Evolutionary conservation across 1,140 invertebrate genomes (phyloP), one percentile per base, ranked within the genome.

Genomic region (Popillia japonica): DNA sequence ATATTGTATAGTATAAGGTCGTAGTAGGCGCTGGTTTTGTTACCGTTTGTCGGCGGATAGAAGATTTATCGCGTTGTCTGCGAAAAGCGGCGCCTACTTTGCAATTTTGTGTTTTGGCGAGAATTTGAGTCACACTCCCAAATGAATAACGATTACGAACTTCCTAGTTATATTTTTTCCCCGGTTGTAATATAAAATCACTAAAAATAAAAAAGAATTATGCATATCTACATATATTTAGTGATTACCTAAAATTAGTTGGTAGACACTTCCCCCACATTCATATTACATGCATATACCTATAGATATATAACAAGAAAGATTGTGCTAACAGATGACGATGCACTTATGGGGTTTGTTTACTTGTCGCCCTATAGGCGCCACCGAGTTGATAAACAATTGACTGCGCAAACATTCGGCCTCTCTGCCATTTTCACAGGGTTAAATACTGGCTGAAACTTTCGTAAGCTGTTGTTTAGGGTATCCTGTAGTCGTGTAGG

Each of bases 311-410:
- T 34, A 34, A 34, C 42, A 44, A n/a, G 14, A 44, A n/a, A 44
- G 48, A 55, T 55, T 55, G 48, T 55, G 48, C 48, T 34, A 23
- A 76, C 42, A 76, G 42, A 76, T 76, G 74, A 76, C 74, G 74
- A 41, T 76, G 74, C 74, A 76, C 74, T 76, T 76, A 76, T 11
- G 74, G 61, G 74, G 44, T 76, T 76, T 76, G 74, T 76, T 76
- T 74, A 74, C 72, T 14, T 8, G 72, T 74, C 72, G 17, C 22
- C 74, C 22, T 7, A 55, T 27, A 76, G 74, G 74, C 74, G 74
- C 74, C 74, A 76, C 74, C 44, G 74, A 3, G 7, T 48, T 42
- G 42, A 59, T 59, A 76, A 76, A 76, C 44, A 76, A 55, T 76
- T 59, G 41, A 76, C 74, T 76, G 44, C 44, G 27, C 40, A 74